phyloP scores from a whole-genome alignment of 2,113 vertebrate genomes.

The Capreolus pygargus region DNA sequence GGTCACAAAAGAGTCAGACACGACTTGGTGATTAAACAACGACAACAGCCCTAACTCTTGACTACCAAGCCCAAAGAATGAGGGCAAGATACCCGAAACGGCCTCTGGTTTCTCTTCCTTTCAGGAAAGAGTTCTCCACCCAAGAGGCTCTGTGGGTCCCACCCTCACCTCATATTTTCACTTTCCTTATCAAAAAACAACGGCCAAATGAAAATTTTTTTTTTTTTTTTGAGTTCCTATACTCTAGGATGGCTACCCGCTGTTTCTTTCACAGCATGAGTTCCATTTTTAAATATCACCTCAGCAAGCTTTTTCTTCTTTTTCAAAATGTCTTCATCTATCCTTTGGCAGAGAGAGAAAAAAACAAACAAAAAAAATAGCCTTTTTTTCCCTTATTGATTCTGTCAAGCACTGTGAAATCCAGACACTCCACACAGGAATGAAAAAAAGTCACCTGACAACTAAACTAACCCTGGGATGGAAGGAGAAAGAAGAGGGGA shows the following conservation, averaged over 20 bases:
- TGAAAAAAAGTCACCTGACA: constrained; percentile 35
- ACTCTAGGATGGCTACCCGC: not conserved
- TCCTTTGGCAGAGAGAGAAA: constrained; percentile 12
- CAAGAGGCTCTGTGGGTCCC: not conserved
- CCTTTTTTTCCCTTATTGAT: constrained; percentile 29
- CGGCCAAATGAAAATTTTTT: not conserved
- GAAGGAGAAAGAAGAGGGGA: not conserved
- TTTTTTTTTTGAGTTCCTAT: not conserved
- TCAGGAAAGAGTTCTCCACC: not conserved
- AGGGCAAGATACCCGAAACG: not conserved
- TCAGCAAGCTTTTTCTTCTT: constrained; percentile 29
- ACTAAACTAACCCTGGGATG: not conserved
- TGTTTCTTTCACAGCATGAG: not conserved
- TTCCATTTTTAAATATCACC: constrained; percentile 36
- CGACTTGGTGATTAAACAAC: not conserved
- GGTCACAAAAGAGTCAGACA: not conserved
- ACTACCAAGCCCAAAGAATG: not conserved
- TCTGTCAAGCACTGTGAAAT: constrained; percentile 59
- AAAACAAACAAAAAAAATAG: not conserved
- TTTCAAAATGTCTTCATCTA: constrained; percentile 60
- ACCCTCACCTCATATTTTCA: not conserved
- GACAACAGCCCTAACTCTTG: not conserved
- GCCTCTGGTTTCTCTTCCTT: not conserved
- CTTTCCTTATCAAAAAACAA: not conserved
- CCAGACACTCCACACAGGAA: constrained; percentile 22